A percentile compares a stretch with the other conserved stretches of the same genome.
Evolutionary conservation across 2,113 vertebrate species (phyloP).

Genomic region (Lamprologus callipterus): DNA sequence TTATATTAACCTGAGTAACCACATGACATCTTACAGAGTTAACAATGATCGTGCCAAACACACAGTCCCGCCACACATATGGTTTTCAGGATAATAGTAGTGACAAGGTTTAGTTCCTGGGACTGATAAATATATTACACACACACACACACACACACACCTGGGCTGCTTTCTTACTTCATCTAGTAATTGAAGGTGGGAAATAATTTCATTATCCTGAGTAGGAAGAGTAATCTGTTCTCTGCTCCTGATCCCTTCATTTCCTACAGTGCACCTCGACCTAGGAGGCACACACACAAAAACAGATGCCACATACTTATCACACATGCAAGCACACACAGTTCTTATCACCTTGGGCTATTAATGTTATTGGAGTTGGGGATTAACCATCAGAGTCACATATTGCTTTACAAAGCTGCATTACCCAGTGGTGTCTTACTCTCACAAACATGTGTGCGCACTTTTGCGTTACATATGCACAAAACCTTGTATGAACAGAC

Average conservation of each 20-base stretch:
- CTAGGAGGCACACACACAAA: constrained; percentile 30
- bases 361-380: constrained; percentile 66
- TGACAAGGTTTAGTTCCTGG: neutral
- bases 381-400: constrained; percentile 68
- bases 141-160: neutral
- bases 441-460: neutral
- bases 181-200: constrained; percentile 78
- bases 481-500: neutral
- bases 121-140: constrained; percentile 15
- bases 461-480: neutral
- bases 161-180: constrained; percentile 41
- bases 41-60: neutral
- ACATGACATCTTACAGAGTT: neutral
- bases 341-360: constrained; percentile 50
- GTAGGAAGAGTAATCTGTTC: constrained; percentile 68
- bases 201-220: constrained; percentile 75
- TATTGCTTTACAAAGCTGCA: constrained; percentile 69
- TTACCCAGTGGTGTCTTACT: constrained; percentile 30
- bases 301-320: constrained; percentile 6
- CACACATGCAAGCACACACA: constrained; percentile 1
- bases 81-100: constrained; percentile 2
- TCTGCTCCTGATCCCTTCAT: constrained; percentile 71
- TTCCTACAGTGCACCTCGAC: constrained; percentile 72
- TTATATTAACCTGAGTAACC: neutral
- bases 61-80: neutral